Base-by-base conservation (phyloP, 2,888 invertebrate species). In the Caenorhabditis sp. region DNA sequence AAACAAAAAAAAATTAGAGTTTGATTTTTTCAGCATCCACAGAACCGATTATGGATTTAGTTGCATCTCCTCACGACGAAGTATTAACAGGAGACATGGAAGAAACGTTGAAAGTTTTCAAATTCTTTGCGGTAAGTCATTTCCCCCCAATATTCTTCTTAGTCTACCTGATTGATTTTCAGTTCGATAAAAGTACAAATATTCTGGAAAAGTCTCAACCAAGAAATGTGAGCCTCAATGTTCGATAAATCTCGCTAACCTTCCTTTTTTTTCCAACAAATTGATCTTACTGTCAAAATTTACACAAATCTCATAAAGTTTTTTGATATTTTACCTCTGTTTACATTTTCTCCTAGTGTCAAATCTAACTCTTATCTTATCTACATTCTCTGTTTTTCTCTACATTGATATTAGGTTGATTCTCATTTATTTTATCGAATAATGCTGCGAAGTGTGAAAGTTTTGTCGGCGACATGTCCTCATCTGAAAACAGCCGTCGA, bases 11-110 rank as follows among this genome's bases (percentile, higher is more conserved):
- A n/a, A n/a, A n/a, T n/a, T n/a, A n/a, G n/a, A n/a, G n/a, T n/a
- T n/a, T n/a, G n/a, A n/a, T 27, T 27, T 51, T 68, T 61, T 26
- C 50, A 71, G 74, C 74, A 6, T 74, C 69, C 3, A 62, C 61
- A 26, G 74, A 69, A 23, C 63, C 62, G 19, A 69, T 74, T 19
- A 74, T 69, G 69, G 74, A 74, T 54, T 62, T 69, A 1, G 69
- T 66, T 5, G 61, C 63, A 19, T 74, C 74, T n/a, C 69, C 69
- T 19, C 58, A 57, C 51, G 74, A 69, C 27, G 74, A 74, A 50
- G 69, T 74, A 23, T 57, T 74, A 21, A 61, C 67, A n/a, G 61
- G 55, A n/a, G 74, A 74, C 36, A 69, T 69, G 69, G 74, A 74
- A 24, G 74, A 74, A 43, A 74, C 74, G 3, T n/a, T 74, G 27